Evolutionary conservation across 2,113 vertebrate species (phyloP).

Genomic region (Leptosomus discolor): DNA sequence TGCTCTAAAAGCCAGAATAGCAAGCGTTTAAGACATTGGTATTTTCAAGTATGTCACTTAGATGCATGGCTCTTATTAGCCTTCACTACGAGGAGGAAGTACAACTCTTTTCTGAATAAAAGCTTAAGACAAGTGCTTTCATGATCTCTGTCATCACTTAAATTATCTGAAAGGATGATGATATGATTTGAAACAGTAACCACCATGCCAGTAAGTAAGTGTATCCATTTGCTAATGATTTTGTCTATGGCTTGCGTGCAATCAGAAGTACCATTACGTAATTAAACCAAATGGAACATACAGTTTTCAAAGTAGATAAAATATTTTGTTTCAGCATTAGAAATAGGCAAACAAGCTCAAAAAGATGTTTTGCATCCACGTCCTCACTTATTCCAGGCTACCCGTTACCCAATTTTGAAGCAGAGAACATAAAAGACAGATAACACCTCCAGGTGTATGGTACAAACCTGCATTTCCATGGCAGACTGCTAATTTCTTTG

Average conservation of each 20-base stretch:
- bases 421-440: background rate
- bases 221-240: background rate
- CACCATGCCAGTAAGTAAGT: background rate
- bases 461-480: background rate
- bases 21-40: accelerated
- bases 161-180: background rate
- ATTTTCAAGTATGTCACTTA: background rate
- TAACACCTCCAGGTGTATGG: background rate
- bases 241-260: background rate
- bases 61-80: background rate
- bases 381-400: background rate
- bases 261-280: background rate
- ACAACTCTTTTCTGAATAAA: background rate
- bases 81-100: background rate
- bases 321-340: background rate
- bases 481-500: background rate
- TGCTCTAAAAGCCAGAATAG: background rate
- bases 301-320: background rate
- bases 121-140: background rate
- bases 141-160: background rate
- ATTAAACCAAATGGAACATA: background rate
- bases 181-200: background rate
- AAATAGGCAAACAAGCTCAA: background rate
- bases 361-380: background rate
- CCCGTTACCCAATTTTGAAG: background rate